Conservation (phyloP, 2,797 vertebrate species). For the Syncerus caffer region DNA sequence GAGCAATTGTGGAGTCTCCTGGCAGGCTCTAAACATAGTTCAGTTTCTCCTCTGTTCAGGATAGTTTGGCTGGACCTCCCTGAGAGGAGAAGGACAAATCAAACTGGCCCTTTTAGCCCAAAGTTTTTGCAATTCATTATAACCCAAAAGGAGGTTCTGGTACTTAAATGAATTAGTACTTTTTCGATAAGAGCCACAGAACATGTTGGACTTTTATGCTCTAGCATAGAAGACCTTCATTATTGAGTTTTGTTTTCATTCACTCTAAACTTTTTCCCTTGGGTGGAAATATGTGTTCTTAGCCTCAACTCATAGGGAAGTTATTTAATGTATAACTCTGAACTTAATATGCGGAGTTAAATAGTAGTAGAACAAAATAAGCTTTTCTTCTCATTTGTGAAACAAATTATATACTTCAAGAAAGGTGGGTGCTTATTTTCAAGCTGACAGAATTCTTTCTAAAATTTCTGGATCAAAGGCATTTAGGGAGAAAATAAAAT, state of each 20-base stretch:
- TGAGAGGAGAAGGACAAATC: neutral
- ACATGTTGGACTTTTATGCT: neutral
- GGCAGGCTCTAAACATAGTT: constrained; percentile 30
- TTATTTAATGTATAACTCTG: constrained; percentile 64
- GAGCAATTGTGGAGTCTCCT: constrained; percentile 56
- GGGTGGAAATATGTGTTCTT: constrained; percentile 53
- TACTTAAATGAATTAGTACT: neutral
- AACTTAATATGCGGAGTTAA: constrained; percentile 60
- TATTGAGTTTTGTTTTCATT: constrained; percentile 67
- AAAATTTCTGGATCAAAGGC: neutral
- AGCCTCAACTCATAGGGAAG: constrained; percentile 39
- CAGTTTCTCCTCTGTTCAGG: neutral
- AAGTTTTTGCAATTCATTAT: constrained; percentile 17
- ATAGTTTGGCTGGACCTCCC: constrained; percentile 11
- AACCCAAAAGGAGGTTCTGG: neutral
- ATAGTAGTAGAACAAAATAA: constrained; percentile 48
- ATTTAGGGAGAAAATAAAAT: constrained; percentile 18
- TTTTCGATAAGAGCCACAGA: constrained; percentile 30
- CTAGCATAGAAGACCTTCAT: constrained; percentile 57
- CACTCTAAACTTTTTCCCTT: constrained; percentile 53
- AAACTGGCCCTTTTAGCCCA: neutral
- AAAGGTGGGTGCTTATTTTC: constrained; percentile 29
- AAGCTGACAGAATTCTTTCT: constrained; percentile 23
- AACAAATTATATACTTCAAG: constrained; percentile 43
- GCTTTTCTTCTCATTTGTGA: neutral